A percentile compares a stretch with the other conserved stretches of the same genome.
Conservation (phyloP, 2,113 vertebrate species). For the Xiphophorus maculatus region DNA sequence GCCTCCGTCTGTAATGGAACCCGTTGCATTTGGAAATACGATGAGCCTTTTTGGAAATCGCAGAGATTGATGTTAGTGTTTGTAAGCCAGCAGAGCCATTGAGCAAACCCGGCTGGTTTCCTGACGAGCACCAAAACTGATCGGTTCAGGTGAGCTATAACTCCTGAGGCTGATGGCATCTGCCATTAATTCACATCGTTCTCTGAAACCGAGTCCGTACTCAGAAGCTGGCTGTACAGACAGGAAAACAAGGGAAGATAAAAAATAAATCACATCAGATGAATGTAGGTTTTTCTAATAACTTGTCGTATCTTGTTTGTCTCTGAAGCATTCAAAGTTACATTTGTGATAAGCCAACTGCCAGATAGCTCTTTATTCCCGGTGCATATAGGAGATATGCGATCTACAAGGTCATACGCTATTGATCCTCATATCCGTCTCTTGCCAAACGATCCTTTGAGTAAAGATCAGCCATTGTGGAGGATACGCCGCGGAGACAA, state of each 20-base stretch:
- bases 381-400: slow-evolving; percentile 7
- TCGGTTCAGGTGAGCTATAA: not conserved
- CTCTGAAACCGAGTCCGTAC: not conserved
- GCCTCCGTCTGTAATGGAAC: not conserved
- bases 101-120: not conserved
- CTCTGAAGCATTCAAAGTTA: not conserved
- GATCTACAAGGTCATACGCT: slow-evolving; percentile 10
- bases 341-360: not conserved
- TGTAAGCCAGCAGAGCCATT: not conserved
- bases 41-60: not conserved
- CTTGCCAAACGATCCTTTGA: not conserved
- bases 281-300: not conserved
- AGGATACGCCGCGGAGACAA: slow-evolving; percentile 14
- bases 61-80: not conserved
- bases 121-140: not conserved
- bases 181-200: not conserved
- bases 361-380: slow-evolving; percentile 5
- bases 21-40: not conserved
- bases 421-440: slow-evolving; percentile 5
- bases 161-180: not conserved
- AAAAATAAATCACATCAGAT: not conserved
- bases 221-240: not conserved
- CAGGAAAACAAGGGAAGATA: not conserved
- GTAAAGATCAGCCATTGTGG: slow-evolving; percentile 2
- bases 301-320: not conserved